phyloP scores from a whole-genome alignment of 1,140 invertebrate species.

The Odontomachus brunneus region DNA sequence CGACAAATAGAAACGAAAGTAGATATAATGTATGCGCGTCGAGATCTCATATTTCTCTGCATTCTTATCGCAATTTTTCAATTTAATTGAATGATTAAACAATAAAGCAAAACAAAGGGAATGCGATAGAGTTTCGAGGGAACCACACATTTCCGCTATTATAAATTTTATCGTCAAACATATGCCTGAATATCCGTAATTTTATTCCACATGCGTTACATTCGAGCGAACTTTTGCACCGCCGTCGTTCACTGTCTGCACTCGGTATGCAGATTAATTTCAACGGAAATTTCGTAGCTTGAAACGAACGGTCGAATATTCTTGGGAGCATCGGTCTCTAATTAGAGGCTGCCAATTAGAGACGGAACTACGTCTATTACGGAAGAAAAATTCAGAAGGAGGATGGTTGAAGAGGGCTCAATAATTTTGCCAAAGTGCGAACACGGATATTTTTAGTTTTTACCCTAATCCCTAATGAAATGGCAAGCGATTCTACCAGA shows the following conservation, averaged over 20 bases:
- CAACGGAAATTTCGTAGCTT: constrained; percentile 4
- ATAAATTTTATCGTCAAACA: background rate
- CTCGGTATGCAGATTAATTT: constrained; percentile 24
- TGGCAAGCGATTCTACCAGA: no score
- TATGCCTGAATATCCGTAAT: background rate
- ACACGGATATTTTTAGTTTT: constrained; percentile 4
- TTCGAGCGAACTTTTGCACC: background rate
- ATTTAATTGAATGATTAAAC: background rate
- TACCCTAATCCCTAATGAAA: constrained; percentile 15
- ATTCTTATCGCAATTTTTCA: background rate
- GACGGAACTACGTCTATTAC: constrained; percentile 16
- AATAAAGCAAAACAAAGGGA: background rate
- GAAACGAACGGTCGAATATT: constrained; percentile 13
- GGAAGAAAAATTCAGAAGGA: constrained; percentile 22
- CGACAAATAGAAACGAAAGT: background rate
- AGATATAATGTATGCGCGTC: background rate
- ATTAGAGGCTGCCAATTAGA: constrained; percentile 49
- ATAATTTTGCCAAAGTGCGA: constrained; percentile 26
- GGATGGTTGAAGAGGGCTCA: background rate
- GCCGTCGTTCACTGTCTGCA: background rate
- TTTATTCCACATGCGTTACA: background rate
- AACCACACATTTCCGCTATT: background rate
- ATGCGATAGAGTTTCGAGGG: background rate
- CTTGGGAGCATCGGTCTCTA: constrained; percentile 19
- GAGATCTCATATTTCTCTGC: background rate